Evolutionary conservation across 23 tunicate species (phyloP).

Genomic region (Diplosoma virens): DNA sequence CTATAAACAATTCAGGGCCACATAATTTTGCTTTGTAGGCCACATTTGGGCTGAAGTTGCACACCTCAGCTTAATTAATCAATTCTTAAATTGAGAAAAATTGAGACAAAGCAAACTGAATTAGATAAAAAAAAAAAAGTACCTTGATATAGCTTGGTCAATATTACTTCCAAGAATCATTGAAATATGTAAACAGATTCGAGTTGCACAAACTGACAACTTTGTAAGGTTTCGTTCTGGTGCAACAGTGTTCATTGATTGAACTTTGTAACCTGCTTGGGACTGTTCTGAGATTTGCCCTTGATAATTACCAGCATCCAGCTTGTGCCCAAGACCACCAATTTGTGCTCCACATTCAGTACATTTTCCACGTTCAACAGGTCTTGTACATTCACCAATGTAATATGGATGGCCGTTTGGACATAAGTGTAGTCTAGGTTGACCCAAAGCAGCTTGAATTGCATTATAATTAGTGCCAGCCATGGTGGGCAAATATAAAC

Average conservation of each 20-base stretch:
- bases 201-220: slow-evolving; percentile 35
- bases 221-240: slow-evolving; percentile 50
- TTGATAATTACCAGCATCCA: slow-evolving; percentile 38
- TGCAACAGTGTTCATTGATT: neutral
- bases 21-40: too few species aligned
- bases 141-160: neutral
- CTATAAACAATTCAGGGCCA: too few species aligned
- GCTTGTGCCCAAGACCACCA: slow-evolving; percentile 10
- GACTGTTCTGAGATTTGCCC: slow-evolving; percentile 47
- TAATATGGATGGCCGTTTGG: slow-evolving; percentile 70
- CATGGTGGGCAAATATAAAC: slow-evolving; percentile 39
- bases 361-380: slow-evolving; percentile 45
- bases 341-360: slow-evolving; percentile 49
- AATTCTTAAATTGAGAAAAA: too few species aligned
- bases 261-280: slow-evolving; percentile 60
- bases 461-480: slow-evolving; percentile 22
- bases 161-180: slow-evolving; percentile 19
- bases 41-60: too few species aligned
- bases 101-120: too few species aligned
- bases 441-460: slow-evolving; percentile 14
- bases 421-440: slow-evolving; percentile 28
- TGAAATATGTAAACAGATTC: slow-evolving; percentile 40
- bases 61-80: too few species aligned
- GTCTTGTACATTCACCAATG: slow-evolving; percentile 61
- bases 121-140: too few species aligned